Evolutionary conservation across 2,888 invertebrate genomes (phyloP), one percentile per base, ranked within the genome.

Genomic region (Strigamia maritima): DNA sequence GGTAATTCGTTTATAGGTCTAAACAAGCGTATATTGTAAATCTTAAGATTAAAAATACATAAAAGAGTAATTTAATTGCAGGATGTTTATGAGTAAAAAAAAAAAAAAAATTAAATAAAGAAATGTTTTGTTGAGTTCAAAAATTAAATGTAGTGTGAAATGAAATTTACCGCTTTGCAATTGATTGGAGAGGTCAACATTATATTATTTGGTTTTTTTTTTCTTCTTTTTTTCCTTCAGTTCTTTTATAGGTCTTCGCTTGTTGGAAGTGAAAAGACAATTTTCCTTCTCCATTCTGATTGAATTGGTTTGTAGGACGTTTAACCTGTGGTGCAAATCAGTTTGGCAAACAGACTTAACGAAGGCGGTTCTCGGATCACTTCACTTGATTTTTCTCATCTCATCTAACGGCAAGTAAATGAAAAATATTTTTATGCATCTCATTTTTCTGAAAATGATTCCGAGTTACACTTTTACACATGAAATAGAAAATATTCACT

Each of bases 251-350:
- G 22, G 7, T 60, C 60, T 60, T 60, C 7, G 60, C 60, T 8
- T 60, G 60, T 60, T 60, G 8, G 22, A 22, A 60, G 22, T 12
- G 60, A 60, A 60, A 60, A 60, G 60, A 22, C 60, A 60, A 60
- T 60, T 60, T 60, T 60, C 60, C 60, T 60, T 60, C 60, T 60
- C 60, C 60, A 60, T 60, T 60, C 22, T 60, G 60, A 19, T 24
- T 60, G 60, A 60, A 60, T 60, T 60, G 60, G 60, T 60, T 60
- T 60, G 60, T 24, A 60, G 60, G 22, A 22, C 60, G 60, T 60
- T 60, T 60, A 60, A 60, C 60, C 60, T 60, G 60, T 60, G 60
- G 60, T 60, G 60, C 60, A 60, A 60, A 60, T 60, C 60, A 60
- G 22, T 24, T 60, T 60, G 60, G 60, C 60, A 60, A 60, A 60